Evolutionary conservation across 2,113 vertebrate species (phyloP).

Genomic region (Pelecanus crispus): DNA sequence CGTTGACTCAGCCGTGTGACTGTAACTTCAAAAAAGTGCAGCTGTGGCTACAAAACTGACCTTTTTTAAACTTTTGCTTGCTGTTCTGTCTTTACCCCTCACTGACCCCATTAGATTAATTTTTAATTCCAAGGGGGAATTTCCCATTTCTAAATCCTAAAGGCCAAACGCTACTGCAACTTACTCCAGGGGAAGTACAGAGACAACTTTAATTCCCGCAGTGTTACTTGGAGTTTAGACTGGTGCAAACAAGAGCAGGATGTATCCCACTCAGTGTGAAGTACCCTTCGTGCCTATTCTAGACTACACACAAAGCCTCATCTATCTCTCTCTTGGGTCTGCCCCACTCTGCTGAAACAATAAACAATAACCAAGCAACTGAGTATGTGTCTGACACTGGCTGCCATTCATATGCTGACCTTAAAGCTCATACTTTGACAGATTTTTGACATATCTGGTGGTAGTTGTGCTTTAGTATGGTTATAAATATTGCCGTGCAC

Average conservation of each 20-base stretch:
- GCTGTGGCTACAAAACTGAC: constrained; percentile 41
- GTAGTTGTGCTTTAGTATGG: background rate
- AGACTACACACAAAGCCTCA: constrained; percentile 22
- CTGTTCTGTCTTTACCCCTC: constrained; percentile 2
- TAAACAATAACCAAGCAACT: constrained; percentile 31
- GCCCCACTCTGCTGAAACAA: constrained; percentile 22
- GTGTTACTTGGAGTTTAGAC: background rate
- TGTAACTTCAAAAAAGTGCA: background rate
- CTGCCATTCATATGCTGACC: constrained; percentile 48
- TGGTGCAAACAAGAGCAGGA: constrained; percentile 15
- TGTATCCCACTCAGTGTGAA: background rate
- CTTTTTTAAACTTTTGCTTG: constrained; percentile 22
- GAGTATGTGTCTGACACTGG: background rate
- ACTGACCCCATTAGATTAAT: background rate
- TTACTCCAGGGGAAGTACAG: background rate
- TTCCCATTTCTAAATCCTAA: constrained; percentile 39
- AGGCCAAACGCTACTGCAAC: background rate
- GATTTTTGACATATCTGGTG: constrained; percentile 46
- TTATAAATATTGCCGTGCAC: background rate
- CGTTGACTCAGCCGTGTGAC: background rate
- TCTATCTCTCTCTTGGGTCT: background rate
- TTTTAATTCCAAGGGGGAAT: constrained; percentile 8
- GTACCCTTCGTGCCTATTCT: background rate
- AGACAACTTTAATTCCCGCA: constrained; percentile 9
- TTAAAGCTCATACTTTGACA: constrained; percentile 43